Evolutionary conservation across 1,140 invertebrate species (phyloP), one percentile per base, ranked within the genome.

Genomic region (Episyrphus balteatus): DNA sequence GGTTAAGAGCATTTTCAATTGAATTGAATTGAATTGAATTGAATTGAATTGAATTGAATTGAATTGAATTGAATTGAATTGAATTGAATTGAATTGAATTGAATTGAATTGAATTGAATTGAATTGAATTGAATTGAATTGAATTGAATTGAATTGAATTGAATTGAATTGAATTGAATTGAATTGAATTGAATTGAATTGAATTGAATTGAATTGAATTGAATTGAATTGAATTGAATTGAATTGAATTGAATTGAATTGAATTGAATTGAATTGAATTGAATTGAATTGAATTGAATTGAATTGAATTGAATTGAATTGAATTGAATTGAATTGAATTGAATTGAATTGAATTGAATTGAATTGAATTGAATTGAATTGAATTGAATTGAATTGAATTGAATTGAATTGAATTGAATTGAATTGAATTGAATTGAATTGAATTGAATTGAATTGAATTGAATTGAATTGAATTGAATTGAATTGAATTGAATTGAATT

Each of bases 321-420:
- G 39, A 41, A 41, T 41, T 41, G 39, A 41, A 41, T 41, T 18
- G 12, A 41, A 41, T 41, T 18, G 17, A 41, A 41, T 41, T 5
- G 3, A 9, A 41, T 41, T 18, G 12, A 41, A 41, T 41, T 18
- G 17, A 41, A 41, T 41, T 18, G 17, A 41, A 39, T 39, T 3
- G 3, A 47, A 47, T 40, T 18, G 36, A 46, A 46, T 46, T 14
- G 44, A 15, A 46, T 46, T 11, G 44, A 46, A 46, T 46, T n/a
- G n/a, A 38, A 38, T 46, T n/a, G 44, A 46, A 26, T 46, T n/a
- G 44, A 46, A 46, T 46, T n/a, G 44, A 46, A n/a, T n/a, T n/a
- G n/a, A n/a, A n/a, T n/a, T n/a, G n/a, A n/a, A n/a, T n/a, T n/a
- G n/a, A n/a, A n/a, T n/a, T n/a, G n/a, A n/a, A n/a, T n/a, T n/a